Evolutionary conservation across 1,140 invertebrate genomes (phyloP).

Genomic region (Drosophila cardini): DNA sequence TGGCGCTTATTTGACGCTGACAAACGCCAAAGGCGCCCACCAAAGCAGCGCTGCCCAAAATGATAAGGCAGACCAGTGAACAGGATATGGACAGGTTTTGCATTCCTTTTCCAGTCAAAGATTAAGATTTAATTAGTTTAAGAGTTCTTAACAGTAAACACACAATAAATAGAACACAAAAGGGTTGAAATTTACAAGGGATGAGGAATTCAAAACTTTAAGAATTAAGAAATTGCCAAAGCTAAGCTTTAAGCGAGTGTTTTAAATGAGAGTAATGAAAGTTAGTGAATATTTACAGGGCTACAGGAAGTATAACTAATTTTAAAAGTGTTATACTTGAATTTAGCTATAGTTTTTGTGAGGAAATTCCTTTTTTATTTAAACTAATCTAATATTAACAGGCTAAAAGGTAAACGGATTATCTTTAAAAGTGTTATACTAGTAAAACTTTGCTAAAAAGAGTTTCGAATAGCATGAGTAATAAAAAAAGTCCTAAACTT

Average conservation of each 20-base stretch:
- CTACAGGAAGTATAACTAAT: neutral
- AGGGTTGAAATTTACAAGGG: conserved; percentile 20
- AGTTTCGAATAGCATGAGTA: too few species aligned
- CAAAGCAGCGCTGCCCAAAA: conserved; percentile 92
- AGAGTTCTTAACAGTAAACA: neutral
- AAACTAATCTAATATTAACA: too few species aligned
- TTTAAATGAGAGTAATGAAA: neutral
- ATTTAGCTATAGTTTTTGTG: too few species aligned
- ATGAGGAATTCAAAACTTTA: neutral
- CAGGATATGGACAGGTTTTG: conserved; percentile 96
- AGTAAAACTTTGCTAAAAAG: too few species aligned
- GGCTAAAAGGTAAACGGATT: too few species aligned
- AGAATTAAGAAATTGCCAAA: conserved; percentile 10
- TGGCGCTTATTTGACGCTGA: conserved; percentile 94
- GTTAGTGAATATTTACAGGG: neutral
- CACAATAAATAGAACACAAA: neutral
- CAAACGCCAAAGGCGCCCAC: conserved; percentile 94
- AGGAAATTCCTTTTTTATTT: too few species aligned
- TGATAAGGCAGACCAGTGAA: conserved; percentile 94
- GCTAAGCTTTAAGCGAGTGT: conserved; percentile 1
- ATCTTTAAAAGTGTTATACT: too few species aligned
- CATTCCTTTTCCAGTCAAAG: conserved; percentile 89
- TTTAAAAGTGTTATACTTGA: too few species aligned
- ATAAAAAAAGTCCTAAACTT: too few species aligned
- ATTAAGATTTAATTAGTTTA: neutral